These are phyloP conservation scores for Raja brachyura DNA, from an alignment of 2,113 vertebrate species.

Conservation along the genomic window DNA sequence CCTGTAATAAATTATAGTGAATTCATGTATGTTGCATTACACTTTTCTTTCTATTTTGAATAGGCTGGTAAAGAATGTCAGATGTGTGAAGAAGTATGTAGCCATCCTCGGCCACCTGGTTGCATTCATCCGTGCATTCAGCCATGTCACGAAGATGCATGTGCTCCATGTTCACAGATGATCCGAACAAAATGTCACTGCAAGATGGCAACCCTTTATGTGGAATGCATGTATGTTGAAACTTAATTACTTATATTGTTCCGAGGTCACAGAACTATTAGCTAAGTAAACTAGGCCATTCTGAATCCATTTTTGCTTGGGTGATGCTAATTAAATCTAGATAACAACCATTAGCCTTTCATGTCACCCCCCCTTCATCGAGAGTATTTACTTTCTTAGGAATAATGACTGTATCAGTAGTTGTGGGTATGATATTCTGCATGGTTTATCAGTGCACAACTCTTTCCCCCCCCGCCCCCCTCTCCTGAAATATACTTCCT, in stretches of 20 bases:
- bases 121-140: constrained; percentile 69
- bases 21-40: not conserved
- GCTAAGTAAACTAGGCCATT: not conserved
- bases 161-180: constrained; percentile 71
- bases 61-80: constrained; percentile 69
- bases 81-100: constrained; percentile 69
- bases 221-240: constrained; percentile 70
- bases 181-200: constrained; percentile 77
- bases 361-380: not conserved
- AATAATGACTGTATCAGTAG: not conserved
- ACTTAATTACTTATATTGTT: not conserved
- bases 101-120: constrained; percentile 59
- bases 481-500: too few species aligned
- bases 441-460: not conserved
- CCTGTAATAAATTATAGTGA: not conserved
- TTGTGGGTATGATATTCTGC: not conserved
- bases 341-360: not conserved
- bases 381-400: not conserved
- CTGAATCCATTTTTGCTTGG: not conserved
- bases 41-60: not conserved
- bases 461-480: too few species aligned
- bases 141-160: constrained; percentile 68
- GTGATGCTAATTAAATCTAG: not conserved
- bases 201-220: constrained; percentile 66
- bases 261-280: not conserved